These are phyloP conservation scores for Galeruca laticollis DNA, from an alignment of 2,888 invertebrate genomes.

Conservation along the genomic window DNA sequence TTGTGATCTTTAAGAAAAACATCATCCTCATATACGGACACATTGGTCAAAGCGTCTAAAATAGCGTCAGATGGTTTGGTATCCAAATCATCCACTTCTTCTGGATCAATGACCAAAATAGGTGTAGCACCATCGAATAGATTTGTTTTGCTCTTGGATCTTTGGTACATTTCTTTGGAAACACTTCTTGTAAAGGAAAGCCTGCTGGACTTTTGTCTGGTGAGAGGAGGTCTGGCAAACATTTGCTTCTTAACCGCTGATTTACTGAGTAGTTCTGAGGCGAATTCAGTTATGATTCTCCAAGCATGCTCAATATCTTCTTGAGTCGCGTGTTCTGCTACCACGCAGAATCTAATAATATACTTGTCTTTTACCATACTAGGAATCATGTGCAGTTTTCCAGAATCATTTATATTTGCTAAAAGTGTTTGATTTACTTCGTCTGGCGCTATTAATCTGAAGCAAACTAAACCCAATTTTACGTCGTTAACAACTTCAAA, in stretches of 20 bases:
- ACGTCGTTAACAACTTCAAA: constrained; percentile 86
- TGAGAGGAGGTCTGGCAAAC: constrained; percentile 66
- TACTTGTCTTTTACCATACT: constrained; percentile 82
- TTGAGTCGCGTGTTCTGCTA: constrained; percentile 81
- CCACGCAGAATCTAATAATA: constrained; percentile 82
- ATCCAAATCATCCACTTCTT: constrained; percentile 52
- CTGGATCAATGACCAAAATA: constrained; percentile 69
- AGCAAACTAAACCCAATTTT: constrained; percentile 81
- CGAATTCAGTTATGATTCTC: constrained; percentile 72
- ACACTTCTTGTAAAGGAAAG: constrained; percentile 72
- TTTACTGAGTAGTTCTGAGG: constrained; percentile 70
- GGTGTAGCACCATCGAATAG: constrained; percentile 71
- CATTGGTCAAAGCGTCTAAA: constrained; percentile 51
- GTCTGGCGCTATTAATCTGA: constrained; percentile 79
- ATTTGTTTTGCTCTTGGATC: constrained; percentile 69
- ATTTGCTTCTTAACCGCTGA: constrained; percentile 64
- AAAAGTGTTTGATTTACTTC: constrained; percentile 79
- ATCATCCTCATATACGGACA: constrained; percentile 50
- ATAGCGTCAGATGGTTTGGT: constrained; percentile 50
- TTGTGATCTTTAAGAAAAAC: constrained; percentile 54
- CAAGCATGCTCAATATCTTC: constrained; percentile 79
- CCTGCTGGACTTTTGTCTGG: constrained; percentile 69
- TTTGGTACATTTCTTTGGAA: constrained; percentile 69
- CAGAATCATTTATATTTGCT: constrained; percentile 84
- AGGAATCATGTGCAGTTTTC: constrained; percentile 89